phyloP scores from a whole-genome alignment of 2,113 vertebrate species.

The Nannobrachium achirus region DNA sequence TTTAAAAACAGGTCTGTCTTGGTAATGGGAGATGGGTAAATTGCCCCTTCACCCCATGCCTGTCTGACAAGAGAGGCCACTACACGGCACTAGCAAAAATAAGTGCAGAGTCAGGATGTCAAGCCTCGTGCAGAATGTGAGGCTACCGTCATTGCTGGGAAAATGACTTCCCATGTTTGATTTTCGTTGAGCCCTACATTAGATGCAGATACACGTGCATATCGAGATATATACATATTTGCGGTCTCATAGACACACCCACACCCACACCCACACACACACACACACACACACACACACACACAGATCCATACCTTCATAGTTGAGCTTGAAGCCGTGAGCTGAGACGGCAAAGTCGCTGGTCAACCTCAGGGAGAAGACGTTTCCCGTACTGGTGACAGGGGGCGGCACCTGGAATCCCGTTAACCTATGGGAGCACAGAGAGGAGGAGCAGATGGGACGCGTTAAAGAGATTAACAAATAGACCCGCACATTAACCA shows the following conservation, averaged over 20 bases:
- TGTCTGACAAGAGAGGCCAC: no score
- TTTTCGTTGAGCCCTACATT: no score
- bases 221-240: not conserved
- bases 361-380: slow-evolving; percentile 76
- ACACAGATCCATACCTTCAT: slow-evolving; percentile 67
- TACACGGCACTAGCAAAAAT: no score
- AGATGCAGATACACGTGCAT: no score
- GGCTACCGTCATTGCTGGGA: no score
- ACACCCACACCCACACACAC: not conserved
- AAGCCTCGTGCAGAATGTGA: no score
- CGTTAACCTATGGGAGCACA: slow-evolving; percentile 64
- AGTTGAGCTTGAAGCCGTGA: slow-evolving; percentile 78
- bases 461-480: slow-evolving; percentile 13
- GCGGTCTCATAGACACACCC: not conserved
- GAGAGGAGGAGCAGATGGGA: slow-evolving; percentile 6
- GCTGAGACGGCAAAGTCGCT: slow-evolving; percentile 77
- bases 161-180: no score
- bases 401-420: slow-evolving; percentile 76
- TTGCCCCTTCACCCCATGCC: no score
- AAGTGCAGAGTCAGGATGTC: no score
- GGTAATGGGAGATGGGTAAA: no score
- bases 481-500: not conserved
- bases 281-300: not conserved
- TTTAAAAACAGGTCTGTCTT: no score
- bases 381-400: slow-evolving; percentile 73